A percentile compares a stretch with the other conserved stretches of the same genome.
Evolutionary conservation across 2,888 invertebrate species (phyloP).

Genomic region (Pandemis corylana): DNA sequence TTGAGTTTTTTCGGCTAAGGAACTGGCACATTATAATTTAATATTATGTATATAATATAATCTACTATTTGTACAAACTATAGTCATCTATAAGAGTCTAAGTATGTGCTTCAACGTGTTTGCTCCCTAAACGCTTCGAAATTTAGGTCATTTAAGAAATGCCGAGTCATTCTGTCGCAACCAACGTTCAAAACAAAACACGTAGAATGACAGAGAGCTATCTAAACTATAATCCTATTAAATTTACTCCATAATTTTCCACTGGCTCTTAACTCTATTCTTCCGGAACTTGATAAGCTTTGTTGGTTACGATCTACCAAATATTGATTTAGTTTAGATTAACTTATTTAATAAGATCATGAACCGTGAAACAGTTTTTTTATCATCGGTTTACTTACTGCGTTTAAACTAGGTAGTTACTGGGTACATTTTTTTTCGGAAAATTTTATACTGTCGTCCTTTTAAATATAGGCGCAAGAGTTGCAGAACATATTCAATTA

Average conservation of each 20-base stretch:
- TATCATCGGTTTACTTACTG: neutral
- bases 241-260: slow-evolving; percentile 31
- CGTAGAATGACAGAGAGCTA: slow-evolving; percentile 26
- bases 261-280: slow-evolving; percentile 48
- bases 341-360: neutral
- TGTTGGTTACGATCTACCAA: slow-evolving; percentile 38
- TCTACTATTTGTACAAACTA: too few species aligned
- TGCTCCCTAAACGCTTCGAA: too few species aligned
- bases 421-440: too few species aligned
- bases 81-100: too few species aligned
- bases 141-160: too few species aligned
- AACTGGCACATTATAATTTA: too few species aligned
- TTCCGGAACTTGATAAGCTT: slow-evolving; percentile 53
- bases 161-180: neutral
- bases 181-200: neutral
- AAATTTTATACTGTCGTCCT: too few species aligned
- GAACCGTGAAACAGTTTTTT: neutral
- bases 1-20: too few species aligned
- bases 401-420: too few species aligned
- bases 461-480: neutral
- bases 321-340: slow-evolving; percentile 25
- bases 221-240: slow-evolving; percentile 31
- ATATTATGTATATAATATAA: too few species aligned
- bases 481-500: neutral
- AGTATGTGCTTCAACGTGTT: too few species aligned